Base-by-base conservation (phyloP, 1,140 invertebrate genomes). In the Maconellicoccus hirsutus region DNA sequence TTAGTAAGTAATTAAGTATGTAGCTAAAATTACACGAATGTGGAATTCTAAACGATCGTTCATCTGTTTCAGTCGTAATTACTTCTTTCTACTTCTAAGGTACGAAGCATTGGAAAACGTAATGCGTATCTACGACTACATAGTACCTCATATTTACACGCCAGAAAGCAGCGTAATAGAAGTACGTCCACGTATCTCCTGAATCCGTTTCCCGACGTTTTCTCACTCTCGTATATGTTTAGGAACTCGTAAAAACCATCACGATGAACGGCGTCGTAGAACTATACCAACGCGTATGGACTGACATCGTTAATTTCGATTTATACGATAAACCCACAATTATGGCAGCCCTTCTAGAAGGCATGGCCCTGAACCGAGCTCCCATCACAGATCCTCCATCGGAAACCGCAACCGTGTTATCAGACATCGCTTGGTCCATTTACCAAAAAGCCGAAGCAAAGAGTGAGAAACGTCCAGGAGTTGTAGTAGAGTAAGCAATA, bases 91-190 rank as follows among this genome's bases (percentile, higher is more conserved):
- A 83, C 42, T 83, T 82, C 22, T 85, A 87, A 75, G 79, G 85
- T 0, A 78, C n/a, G n/a, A n/a, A n/a, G n/a, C n/a, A n/a, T n/a
- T 92, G 7, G 87, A 93, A 25, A 82, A 84, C 70, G 89, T 93
- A 42, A 87, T 91, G 79, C 77, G 85, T 63, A 77, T 86, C 8
- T 90, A 95, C 76, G 81, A 89, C 74, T 81, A 84, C 33, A 76
- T 92, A 59, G 87, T 94, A 42, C 93, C 92, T 1, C 84, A 91
- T 77, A 81, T 92, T 52, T 92, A 92, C 76, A 85, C 87, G 25
- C 92, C 92, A 0, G 89, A 93, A 79, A 4, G 6, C 83, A 85
- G 0, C 79, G 78, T 21, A 83, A 52, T 52, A 2, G 42, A 52
- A 52, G 42, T 52, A 52, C 3, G 42, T 52, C 92, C 1, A 87